These are phyloP conservation scores for Neolamprologus brichardi DNA, from an alignment of 2,113 vertebrate genomes.

Conservation along the genomic window DNA sequence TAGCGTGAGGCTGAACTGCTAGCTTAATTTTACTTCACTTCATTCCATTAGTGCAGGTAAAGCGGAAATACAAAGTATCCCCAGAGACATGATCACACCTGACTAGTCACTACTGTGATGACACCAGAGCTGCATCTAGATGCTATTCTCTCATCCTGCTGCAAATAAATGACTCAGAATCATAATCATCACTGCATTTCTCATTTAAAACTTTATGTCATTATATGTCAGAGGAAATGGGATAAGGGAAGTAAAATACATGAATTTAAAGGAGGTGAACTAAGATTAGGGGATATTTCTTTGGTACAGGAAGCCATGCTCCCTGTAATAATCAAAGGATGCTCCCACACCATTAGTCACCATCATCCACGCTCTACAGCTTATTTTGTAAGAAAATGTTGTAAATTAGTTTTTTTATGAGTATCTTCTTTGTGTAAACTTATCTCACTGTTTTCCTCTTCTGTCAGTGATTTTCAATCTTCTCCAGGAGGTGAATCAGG, in stretches of 20 bases:
- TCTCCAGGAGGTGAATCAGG: background rate
- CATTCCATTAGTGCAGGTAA: background rate
- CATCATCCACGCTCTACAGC: background rate
- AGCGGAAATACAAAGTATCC: background rate
- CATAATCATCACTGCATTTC: background rate
- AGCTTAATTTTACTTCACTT: background rate
- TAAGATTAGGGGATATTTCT: background rate
- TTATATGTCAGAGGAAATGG: background rate
- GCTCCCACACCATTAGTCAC: background rate
- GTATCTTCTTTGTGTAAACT: background rate
- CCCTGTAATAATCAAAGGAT: background rate
- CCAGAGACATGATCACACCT: background rate
- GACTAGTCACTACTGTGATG: background rate
- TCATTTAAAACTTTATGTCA: background rate
- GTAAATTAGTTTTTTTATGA: background rate
- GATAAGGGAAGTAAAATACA: background rate
- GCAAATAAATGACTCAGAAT: background rate
- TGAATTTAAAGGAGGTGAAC: background rate
- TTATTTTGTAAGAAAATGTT: background rate
- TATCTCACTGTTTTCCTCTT: background rate
- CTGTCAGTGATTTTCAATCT: background rate
- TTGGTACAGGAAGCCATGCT: background rate
- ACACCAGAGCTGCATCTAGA: background rate
- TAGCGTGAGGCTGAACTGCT: background rate
- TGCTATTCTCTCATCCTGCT: background rate